Percentiles rank a stretch among this genome's conserved stretches.
These are phyloP conservation scores for Anomalospiza imberbis DNA, from an alignment of 2,797 vertebrate genomes.

Conservation along the genomic window DNA sequence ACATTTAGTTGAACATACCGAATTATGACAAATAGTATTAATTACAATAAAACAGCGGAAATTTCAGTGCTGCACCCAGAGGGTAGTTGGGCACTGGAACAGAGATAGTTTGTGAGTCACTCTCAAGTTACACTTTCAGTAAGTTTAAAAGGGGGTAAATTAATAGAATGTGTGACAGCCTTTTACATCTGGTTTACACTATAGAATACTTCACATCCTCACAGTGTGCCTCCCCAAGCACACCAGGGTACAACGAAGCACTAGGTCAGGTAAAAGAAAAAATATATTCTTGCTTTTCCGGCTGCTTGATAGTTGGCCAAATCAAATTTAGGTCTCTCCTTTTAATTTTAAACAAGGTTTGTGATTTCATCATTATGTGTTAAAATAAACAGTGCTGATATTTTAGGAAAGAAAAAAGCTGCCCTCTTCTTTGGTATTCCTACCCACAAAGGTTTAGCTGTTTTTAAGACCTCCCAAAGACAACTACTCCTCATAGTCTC, in stretches of 20 bases:
- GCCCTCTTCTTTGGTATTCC: not conserved
- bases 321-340: not conserved
- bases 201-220: not conserved
- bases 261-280: not conserved
- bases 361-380: not conserved
- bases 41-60: not conserved
- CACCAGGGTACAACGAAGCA: not conserved
- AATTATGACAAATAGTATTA: not conserved
- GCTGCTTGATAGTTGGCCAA: not conserved
- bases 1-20: not conserved
- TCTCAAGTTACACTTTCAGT: not conserved
- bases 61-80: not conserved
- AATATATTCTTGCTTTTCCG: not conserved
- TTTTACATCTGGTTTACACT: not conserved
- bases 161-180: not conserved
- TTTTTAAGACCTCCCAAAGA: constrained; percentile 43
- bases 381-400: constrained; percentile 9
- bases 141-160: not conserved
- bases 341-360: not conserved
- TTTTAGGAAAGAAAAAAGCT: constrained; percentile 7
- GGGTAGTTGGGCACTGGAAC: not conserved
- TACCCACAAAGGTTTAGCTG: not conserved
- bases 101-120: not conserved
- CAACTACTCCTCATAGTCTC: constrained; percentile 12
- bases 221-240: not conserved